phyloP scores from a whole-genome alignment of 2,113 vertebrate genomes.

The Corythornis cristatus region DNA sequence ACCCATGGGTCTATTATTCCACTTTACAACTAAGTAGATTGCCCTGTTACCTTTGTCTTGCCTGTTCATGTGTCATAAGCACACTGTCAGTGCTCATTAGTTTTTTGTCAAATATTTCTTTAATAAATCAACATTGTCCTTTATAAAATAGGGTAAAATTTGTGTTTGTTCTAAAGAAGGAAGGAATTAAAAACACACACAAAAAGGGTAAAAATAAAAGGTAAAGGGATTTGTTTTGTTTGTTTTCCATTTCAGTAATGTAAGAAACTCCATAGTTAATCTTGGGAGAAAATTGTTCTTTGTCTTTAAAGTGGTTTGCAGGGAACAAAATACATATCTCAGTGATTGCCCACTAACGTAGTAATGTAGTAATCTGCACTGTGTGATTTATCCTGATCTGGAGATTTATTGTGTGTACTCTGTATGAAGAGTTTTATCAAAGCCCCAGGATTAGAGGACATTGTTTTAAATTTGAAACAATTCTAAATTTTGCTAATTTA shows the following conservation, averaged over 20 bases:
- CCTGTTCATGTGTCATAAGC: background rate
- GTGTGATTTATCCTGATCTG: background rate
- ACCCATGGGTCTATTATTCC: too few species aligned
- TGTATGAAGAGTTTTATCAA: background rate
- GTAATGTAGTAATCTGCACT: background rate
- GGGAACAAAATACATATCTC: background rate
- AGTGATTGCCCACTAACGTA: background rate
- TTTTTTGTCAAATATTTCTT: background rate
- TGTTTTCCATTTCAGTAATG: too few species aligned
- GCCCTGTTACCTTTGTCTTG: background rate
- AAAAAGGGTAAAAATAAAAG: too few species aligned
- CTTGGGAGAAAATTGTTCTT: background rate
- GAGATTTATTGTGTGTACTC: accelerated
- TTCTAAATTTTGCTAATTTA: too few species aligned
- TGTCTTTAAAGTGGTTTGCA: background rate
- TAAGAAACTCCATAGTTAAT: background rate
- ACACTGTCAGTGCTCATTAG: accelerated
- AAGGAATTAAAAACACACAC: too few species aligned
- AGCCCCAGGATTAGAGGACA: background rate
- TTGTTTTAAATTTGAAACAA: background rate
- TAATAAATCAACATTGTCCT: background rate
- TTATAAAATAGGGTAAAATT: too few species aligned
- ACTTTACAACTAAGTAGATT: too few species aligned
- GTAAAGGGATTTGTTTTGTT: too few species aligned
- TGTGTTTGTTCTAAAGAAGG: too few species aligned